These are phyloP conservation scores for Neopelma chrysocephalum DNA, from an alignment of 2,797 vertebrate species.

Conservation along the genomic window DNA sequence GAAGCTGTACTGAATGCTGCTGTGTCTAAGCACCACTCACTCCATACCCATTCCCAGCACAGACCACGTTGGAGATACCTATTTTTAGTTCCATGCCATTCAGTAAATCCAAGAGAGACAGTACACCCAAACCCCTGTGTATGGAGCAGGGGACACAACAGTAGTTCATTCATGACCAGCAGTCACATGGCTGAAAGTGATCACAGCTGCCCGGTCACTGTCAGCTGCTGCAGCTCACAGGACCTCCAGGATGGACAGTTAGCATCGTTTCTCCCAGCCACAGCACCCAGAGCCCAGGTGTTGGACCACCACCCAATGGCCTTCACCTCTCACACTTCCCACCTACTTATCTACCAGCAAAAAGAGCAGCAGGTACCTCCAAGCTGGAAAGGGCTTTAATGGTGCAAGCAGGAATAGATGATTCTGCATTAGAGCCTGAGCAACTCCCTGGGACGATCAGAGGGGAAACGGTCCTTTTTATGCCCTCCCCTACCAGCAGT, in stretches of 20 bases:
- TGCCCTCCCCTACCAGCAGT: background rate
- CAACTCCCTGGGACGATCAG: background rate
- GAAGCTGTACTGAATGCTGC: background rate
- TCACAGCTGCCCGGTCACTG: background rate
- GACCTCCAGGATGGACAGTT: background rate
- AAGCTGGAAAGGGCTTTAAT: background rate
- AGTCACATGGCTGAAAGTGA: accelerated
- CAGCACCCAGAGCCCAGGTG: background rate
- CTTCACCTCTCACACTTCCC: background rate
- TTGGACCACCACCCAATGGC: background rate
- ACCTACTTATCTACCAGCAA: background rate
- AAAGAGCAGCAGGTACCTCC: background rate
- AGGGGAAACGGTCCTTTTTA: background rate
- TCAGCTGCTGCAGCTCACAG: background rate
- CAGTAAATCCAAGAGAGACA: background rate
- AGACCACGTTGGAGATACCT: background rate
- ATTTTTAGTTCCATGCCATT: background rate
- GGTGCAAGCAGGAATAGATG: background rate
- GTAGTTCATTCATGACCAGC: background rate
- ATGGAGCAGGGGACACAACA: background rate
- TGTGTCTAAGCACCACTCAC: background rate
- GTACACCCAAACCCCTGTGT: background rate
- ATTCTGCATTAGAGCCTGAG: background rate
- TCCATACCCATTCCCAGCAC: background rate
- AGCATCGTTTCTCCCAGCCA: background rate